Evolutionary conservation across 2,888 invertebrate genomes (phyloP), one percentile per base, ranked within the genome.

Genomic region (Caenorhabditis plicata): DNA sequence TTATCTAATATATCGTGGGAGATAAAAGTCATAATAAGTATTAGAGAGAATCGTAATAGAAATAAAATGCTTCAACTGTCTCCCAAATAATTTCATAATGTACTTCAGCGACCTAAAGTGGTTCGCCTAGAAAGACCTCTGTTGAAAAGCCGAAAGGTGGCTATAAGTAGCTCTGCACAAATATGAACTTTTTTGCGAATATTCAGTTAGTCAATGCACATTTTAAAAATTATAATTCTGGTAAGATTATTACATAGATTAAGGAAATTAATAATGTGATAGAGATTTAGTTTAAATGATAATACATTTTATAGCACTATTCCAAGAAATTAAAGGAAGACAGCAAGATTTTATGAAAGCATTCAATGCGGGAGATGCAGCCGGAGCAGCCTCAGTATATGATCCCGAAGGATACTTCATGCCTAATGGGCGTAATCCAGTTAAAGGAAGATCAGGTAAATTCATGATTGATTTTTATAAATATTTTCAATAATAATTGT

Each of bases 381-480:
- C 63, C 9, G 68, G 64, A 29, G 66, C 66, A 3, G 62, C 66
- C 1, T 46, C 58, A 22, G 68, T 81, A 39, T 81, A 81, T 57
- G 75, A 78, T 35, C 74, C 76, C 22, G 79, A 81, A 43, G 76
- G 81, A 23, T 73, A 74, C 57, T 81, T 81, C 58, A 80, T 80
- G 79, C 81, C 81, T 13, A 79, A 80, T 49, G 79, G 78, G 7
- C 64, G 71, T 22, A 71, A 63, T 23, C 78, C 78, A 7, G 75
- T 81, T 5, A 76, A 77, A 57, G 81, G 81, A 15, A 60, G 78
- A 15, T 64, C 62, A 29, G 80, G 75, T 74, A 11, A 27, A 63
- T 23, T 17, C 19, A 13, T 13, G 7, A 17, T n/a, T 9, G 15
- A 39, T 15, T 32, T 23, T n/a, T 31, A 40, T 5, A 15, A n/a